phyloP scores from a whole-genome alignment of 2,888 invertebrate species.

The Coenonympha arcania region DNA sequence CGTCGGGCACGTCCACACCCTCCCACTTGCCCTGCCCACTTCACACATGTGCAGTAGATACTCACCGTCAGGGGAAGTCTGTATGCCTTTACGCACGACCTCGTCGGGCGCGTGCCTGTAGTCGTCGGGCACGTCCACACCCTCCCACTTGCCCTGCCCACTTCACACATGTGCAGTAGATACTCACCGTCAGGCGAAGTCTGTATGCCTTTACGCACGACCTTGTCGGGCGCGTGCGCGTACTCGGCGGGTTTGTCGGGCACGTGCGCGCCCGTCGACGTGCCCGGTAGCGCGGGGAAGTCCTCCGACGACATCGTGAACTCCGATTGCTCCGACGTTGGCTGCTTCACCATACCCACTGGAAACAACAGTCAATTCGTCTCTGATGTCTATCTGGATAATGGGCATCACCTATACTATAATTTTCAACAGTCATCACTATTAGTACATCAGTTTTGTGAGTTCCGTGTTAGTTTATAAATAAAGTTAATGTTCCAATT shows the following conservation, averaged over 20 bases:
- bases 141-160: too few species aligned
- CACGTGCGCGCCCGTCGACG: constrained; percentile 76
- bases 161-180: too few species aligned
- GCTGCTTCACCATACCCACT: constrained; percentile 97
- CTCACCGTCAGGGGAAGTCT: constrained; percentile 18
- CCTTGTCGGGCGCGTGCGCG: constrained; percentile 59
- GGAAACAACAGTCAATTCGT: constrained; percentile 24
- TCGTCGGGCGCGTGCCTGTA: not conserved
- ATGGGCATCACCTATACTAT: too few species aligned
- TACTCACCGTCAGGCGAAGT: constrained; percentile 90
- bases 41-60: not conserved
- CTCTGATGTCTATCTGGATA: not conserved
- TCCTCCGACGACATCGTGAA: constrained; percentile 99
- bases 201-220: constrained; percentile 88
- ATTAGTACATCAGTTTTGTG: constrained; percentile 6
- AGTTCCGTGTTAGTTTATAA: too few species aligned
- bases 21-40: constrained; percentile 93
- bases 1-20: constrained; percentile 45
- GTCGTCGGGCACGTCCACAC: too few species aligned
- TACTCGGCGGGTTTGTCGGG: constrained; percentile 41
- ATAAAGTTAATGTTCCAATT: too few species aligned
- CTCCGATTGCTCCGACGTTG: constrained; percentile 91
- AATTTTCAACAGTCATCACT: too few species aligned
- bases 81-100: not conserved
- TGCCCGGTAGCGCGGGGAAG: constrained; percentile 98